Evolutionary conservation across 2,113 vertebrate genomes (phyloP), one percentile per base, ranked within the genome.

Genomic region (Malurus melanocephalus): DNA sequence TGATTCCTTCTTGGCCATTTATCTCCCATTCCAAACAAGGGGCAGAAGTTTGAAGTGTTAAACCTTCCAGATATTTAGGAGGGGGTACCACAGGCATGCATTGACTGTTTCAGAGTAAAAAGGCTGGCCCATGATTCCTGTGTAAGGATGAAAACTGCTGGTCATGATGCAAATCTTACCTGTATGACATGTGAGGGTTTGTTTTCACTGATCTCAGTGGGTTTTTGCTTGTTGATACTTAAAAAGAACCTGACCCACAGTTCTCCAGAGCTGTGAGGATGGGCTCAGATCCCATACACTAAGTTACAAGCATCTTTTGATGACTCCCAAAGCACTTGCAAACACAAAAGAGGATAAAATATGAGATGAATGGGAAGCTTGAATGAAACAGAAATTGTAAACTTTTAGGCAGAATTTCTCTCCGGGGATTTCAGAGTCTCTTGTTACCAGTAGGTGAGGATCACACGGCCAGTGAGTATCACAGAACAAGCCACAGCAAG

Each of bases 311-410:
- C n/a, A 77, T 60, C 24, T 85, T 43, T 69, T 90, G 75, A 60
- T 90, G 67, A 59, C 45, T 95, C 67, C 52, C 71, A 91, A 84
- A 79, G n/a, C 60, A 45, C 78, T 91, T 90, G 40, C 66, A 95
- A 88, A 79, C 46, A 72, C 46, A 81, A 66, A 48, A 91, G 48
- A 90, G 40, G n/a, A 84, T 92, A 93, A 93, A 90, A 81, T 91
- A 86, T 56, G 66, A 91, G 80, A 94, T 88, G 90, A 92, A 94
- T 90, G 67, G 64, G 84, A 95, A 85, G 21, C 32, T 65, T 94
- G 92, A 95, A 93, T 93, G 85, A 93, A 95, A 43, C 11, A 91
- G 27, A 56, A 90, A 90, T 66, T 88, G 60, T 71, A 90, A 90
- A 77, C 74, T 52, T 87, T 71, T 62, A 80, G 80, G 40, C 52